phyloP scores from a whole-genome alignment of 2,113 vertebrate species.

The Macrotus californicus region DNA sequence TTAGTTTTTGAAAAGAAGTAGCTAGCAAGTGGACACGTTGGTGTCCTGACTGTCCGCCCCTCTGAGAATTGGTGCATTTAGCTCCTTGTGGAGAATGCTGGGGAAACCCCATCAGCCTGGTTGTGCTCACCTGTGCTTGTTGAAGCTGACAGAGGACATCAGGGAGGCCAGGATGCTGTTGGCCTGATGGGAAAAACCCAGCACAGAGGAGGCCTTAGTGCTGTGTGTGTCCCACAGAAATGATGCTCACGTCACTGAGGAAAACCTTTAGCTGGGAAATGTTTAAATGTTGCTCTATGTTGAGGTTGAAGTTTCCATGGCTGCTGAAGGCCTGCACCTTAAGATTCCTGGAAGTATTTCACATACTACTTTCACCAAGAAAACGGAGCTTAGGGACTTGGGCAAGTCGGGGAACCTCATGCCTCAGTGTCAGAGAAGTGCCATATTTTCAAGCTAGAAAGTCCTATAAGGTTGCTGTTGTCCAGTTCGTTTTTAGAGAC shows the following conservation, averaged over 20 bases:
- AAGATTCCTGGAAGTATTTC: not conserved
- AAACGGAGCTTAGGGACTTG: not conserved
- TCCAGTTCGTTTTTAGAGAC: not conserved
- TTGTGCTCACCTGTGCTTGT: not conserved
- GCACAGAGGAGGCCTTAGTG: not conserved
- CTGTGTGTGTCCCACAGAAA: not conserved
- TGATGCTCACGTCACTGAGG: not conserved
- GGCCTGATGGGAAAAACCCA: not conserved
- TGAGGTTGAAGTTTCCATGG: not conserved
- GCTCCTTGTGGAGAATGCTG: not conserved
- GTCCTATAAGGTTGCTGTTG: not conserved
- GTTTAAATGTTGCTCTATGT: not conserved
- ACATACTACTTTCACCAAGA: not conserved
- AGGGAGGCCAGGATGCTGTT: not conserved
- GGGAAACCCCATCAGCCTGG: not conserved
- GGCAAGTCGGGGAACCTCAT: too few relatives aligned
- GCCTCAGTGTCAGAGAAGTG: not conserved
- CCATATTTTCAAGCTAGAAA: not conserved
- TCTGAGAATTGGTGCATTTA: not conserved
- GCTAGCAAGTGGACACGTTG: not conserved
- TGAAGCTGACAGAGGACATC: not conserved
- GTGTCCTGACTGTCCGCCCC: not conserved
- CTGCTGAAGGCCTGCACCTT: not conserved
- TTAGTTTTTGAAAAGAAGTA: not conserved
- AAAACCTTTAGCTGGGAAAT: not conserved